Evolutionary conservation across 2,113 vertebrate species (phyloP).

Genomic region (Cebidichthys violaceus): DNA sequence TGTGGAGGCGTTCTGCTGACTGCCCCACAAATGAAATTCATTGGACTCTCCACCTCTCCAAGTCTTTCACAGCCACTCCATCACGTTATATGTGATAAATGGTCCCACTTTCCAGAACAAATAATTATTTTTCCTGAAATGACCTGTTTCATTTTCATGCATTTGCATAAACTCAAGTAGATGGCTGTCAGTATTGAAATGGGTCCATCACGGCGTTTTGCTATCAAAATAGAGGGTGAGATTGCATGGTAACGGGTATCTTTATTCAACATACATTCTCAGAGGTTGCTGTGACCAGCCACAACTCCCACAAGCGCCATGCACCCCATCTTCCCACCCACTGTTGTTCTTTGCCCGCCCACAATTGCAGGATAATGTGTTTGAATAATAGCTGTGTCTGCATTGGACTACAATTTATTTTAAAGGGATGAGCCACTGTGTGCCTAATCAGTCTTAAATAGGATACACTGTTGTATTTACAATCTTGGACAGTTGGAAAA

Average conservation of each 20-base stretch:
- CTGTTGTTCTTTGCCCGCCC: neutral
- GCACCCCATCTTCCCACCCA: neutral
- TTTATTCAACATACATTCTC: slow-evolving; percentile 23
- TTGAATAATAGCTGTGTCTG: slow-evolving; percentile 42
- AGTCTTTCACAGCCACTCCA: slow-evolving; percentile 67
- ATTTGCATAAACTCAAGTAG: slow-evolving; percentile 71
- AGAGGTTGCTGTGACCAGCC: slow-evolving; percentile 8
- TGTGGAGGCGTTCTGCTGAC: slow-evolving; percentile 59
- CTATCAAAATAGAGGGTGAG: slow-evolving; percentile 28
- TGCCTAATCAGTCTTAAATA: slow-evolving; percentile 19
- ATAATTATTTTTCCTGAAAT: slow-evolving; percentile 67
- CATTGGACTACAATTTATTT: slow-evolving; percentile 43
- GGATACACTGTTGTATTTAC: slow-evolving; percentile 20
- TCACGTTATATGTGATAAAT: slow-evolving; percentile 71
- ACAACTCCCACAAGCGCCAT: slow-evolving; percentile 6
- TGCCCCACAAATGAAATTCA: slow-evolving; percentile 70
- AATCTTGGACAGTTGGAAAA: slow-evolving; percentile 6
- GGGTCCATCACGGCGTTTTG: slow-evolving; percentile 44
- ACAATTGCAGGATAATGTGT: slow-evolving; percentile 35
- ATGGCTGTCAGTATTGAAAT: slow-evolving; percentile 64
- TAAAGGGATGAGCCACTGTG: slow-evolving; percentile 17
- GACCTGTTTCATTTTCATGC: slow-evolving; percentile 61
- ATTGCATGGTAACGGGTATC: slow-evolving; percentile 46
- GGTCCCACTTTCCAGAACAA: slow-evolving; percentile 55
- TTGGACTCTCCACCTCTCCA: slow-evolving; percentile 68